Conservation (phyloP, 2,888 invertebrate species). For the Prosapia bicincta region DNA sequence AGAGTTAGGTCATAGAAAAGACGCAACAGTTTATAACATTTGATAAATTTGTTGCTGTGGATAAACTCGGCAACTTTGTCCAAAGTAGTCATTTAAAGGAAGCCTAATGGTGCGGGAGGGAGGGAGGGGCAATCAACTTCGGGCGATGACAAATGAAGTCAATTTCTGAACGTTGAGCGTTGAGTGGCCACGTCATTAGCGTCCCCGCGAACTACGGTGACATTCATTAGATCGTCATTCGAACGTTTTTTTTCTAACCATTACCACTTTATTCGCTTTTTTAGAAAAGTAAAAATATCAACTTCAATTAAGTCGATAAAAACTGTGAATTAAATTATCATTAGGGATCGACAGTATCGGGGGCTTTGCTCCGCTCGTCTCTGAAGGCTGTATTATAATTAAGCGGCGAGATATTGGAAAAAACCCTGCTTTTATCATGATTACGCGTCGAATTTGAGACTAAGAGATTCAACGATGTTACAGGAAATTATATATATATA, state of each 20-base stretch:
- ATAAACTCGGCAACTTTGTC: background rate
- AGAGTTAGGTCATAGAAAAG: too few relatives aligned
- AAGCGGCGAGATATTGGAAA: too few relatives aligned
- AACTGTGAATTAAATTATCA: background rate
- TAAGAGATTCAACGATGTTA: too few relatives aligned
- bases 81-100: conserved; percentile 20
- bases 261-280: background rate
- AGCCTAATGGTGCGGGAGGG: conserved; percentile 16
- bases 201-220: background rate
- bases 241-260: background rate
- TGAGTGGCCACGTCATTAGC: background rate
- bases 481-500: too few relatives aligned
- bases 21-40: background rate
- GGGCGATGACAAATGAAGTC: background rate
- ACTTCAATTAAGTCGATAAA: background rate
- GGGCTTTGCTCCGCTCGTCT: background rate
- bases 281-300: background rate
- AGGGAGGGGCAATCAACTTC: background rate
- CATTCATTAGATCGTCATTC: background rate
- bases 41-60: background rate
- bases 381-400: too few relatives aligned
- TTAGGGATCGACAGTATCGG: background rate
- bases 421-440: too few relatives aligned
- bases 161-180: background rate
- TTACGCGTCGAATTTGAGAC: too few relatives aligned